These are phyloP conservation scores for Callorhinus ursinus DNA, from an alignment of 2,113 vertebrate species.

Conservation along the genomic window DNA sequence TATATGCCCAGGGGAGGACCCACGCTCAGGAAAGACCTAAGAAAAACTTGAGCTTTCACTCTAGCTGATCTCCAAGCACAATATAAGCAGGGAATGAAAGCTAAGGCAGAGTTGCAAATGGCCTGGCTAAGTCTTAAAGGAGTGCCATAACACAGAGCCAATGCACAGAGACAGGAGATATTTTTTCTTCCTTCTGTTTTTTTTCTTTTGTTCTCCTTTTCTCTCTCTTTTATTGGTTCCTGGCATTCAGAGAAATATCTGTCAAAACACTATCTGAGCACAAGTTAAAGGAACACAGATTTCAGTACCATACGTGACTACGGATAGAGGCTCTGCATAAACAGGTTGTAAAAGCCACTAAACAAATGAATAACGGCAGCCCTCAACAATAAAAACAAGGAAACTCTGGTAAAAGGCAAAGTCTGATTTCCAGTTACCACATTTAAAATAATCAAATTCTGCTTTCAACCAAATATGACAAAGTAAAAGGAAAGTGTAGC, in stretches of 20 bases:
- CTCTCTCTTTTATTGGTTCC: not conserved
- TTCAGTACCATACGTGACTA: not conserved
- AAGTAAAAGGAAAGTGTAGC: not conserved
- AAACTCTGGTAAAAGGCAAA: not conserved
- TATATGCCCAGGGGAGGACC: not conserved
- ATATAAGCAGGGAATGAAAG: not conserved
- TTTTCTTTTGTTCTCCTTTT: not conserved
- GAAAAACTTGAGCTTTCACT: not conserved
- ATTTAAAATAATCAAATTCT: not conserved
- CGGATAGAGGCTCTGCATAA: not conserved
- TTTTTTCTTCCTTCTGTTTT: not conserved
- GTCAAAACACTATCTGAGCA: not conserved
- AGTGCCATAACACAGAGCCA: not conserved
- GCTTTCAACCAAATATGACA: not conserved
- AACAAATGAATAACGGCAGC: not conserved
- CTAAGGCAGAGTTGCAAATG: not conserved
- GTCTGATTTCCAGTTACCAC: not conserved
- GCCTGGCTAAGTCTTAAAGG: not conserved
- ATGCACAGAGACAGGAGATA: not conserved
- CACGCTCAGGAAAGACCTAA: not conserved
- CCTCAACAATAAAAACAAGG: not conserved
- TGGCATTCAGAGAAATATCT: not conserved
- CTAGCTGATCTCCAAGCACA: not conserved
- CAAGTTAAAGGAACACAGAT: slow-evolving; percentile 24
- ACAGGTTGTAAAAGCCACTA: not conserved